Evolutionary conservation across 2,888 invertebrate genomes (phyloP), one percentile per base, ranked within the genome.

Genomic region (Hipparchia sbordonii): DNA sequence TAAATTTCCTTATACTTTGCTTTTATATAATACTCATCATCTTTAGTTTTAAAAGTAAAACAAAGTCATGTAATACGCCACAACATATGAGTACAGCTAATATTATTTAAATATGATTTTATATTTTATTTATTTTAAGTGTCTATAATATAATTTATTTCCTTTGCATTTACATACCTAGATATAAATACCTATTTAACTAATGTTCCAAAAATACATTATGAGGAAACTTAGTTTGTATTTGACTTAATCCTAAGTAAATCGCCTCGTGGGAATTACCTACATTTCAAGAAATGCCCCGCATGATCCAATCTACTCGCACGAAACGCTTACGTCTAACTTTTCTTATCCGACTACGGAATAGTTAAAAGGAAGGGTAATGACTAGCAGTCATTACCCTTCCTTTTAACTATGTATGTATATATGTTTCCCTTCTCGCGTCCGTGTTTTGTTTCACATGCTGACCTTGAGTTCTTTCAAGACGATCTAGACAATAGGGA

Each of bases 1-100:
- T 90, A 77, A 91, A 92, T 80, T 79, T 87, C 12, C 79, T 92
- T 4, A 84, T 90, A 70, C 82, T 92, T 51, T 79, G 82, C 79
- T 82, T 91, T 46, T 92, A 91, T 75, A 74, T 89, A 12, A 80
- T 87, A 76, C 81, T 92, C 71, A 86, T 92, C 45, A 77, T 80
- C 66, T 79, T 89, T 13, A 87, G 84, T 81, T 86, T 84, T 72
- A 87, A 82, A 68, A 84, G 84, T 72, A 84, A 84, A 54, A 74
- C 78, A 3, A 85, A 85, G 67, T 81, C 83, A 4, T 82, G 82
- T 13, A 84, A 80, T 72, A 79, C 83, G 5, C 75, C 85, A 70
- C 84, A 85, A 0, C 74, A 77, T 5, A 62, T 72, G 45, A 78
- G 76, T 72, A 70, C 71, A 23, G 72, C 73, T 56, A 74, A 76